These are phyloP conservation scores for Thamnophis sirtalis DNA, from an alignment of 2,113 vertebrate species.

Conservation along the genomic window DNA sequence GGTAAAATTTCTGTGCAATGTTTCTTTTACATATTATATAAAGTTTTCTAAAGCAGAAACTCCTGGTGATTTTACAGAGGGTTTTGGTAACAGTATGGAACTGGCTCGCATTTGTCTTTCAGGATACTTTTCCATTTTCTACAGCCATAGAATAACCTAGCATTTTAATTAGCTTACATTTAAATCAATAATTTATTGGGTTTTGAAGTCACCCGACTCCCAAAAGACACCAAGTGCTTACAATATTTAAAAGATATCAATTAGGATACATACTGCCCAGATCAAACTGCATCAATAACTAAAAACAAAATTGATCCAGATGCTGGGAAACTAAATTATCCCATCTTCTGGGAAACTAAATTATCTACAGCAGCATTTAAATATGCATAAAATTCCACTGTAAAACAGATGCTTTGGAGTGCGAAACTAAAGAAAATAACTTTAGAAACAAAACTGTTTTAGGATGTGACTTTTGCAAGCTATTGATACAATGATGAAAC, in stretches of 20 bases:
- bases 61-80: not conserved
- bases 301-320: not conserved
- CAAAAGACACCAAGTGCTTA: not conserved
- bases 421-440: not conserved
- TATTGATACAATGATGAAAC: not conserved
- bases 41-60: not conserved
- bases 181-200: not conserved
- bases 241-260: not conserved
- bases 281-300: not conserved
- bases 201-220: not conserved
- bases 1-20: not conserved
- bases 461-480: not conserved
- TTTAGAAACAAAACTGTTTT: not conserved
- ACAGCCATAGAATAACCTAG: not conserved
- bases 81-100: not conserved
- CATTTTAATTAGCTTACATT: not conserved
- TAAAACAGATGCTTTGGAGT: not conserved
- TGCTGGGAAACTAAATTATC: not conserved
- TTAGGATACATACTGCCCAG: not conserved
- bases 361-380: not conserved
- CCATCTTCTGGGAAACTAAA: too few species aligned
- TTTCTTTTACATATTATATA: not conserved
- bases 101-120: not conserved
- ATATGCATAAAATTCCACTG: not conserved
- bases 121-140: not conserved